Base-by-base conservation (phyloP, 1,140 invertebrate genomes). In the Lepidurus arcticus region DNA sequence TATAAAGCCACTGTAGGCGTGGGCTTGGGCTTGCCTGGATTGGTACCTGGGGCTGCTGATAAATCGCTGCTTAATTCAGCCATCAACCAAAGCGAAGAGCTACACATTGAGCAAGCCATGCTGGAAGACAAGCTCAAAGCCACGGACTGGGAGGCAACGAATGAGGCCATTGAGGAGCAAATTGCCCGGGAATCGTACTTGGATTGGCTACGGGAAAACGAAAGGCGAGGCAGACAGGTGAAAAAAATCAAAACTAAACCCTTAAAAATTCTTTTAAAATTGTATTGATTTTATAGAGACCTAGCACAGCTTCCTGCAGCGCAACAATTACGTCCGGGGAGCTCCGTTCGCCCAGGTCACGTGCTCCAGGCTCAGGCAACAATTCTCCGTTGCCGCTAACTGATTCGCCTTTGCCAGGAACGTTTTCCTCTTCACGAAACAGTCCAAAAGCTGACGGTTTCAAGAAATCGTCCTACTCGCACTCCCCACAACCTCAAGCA, bases 81-180 rank as follows among this genome's bases (percentile, higher is more conserved):
- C 7, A 88, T 92, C 26, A 87, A 90, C 81, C 89, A 92, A 81
- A 96, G 93, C 81, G 95, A 97, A 86, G 90, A 95, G 78, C 87
- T 92, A 80, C 90, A 95, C 80, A 91, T 97, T 81, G 95, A 97
- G 86, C 82, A 94, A 89, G 92, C 94, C 4, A 97, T 97, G 95
- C 86, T 97, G 76, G 93, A 96, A 85, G 95, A 97, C 84, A 97
- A 97, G 85, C 85, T 97, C 42, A 89, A 91, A 83, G 94, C 94
- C 73, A 95, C 94, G 65, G 95, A 97, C 85, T 96, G 94, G 93
- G 94, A 97, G 85, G 92, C 94, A 13, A 97, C 95, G 1, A 94
- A 95, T 84, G 94, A 97, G 85, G 92, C 92, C 42, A 93, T 97
- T 77, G 92, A 95, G 83, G 93, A 96, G 85, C 94, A 97, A 86